phyloP scores from a whole-genome alignment of 2,888 invertebrate species.

The Dendrolimus houi region DNA sequence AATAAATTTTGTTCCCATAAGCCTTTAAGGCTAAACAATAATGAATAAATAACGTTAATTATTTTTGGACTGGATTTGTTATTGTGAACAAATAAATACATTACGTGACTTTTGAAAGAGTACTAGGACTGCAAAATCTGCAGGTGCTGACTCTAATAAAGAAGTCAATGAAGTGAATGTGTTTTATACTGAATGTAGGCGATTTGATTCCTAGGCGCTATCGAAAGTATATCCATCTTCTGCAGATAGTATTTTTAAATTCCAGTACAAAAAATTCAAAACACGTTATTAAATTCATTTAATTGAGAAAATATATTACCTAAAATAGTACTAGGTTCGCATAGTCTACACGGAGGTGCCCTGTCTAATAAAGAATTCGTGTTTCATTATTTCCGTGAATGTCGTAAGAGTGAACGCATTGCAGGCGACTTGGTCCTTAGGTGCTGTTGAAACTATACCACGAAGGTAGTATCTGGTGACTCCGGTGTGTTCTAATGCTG shows the following conservation, averaged over 20 bases:
- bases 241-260: no score
- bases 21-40: no score
- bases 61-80: no score
- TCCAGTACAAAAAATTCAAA: no score
- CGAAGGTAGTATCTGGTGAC: slow-evolving; percentile 43
- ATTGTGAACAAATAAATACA: no score
- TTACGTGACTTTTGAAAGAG: no score
- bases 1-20: no score
- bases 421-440: slow-evolving; percentile 34
- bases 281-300: no score
- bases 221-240: slow-evolving; percentile 40
- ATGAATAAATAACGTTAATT: no score
- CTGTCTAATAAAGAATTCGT: slow-evolving; percentile 41
- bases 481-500: slow-evolving; percentile 23
- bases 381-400: slow-evolving; percentile 41
- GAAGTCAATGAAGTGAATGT: slow-evolving; percentile 44
- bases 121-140: no score
- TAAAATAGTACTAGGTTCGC: no score
- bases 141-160: slow-evolving; percentile 28
- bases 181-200: slow-evolving; percentile 33
- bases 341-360: background rate
- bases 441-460: slow-evolving; percentile 49
- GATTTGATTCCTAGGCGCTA: slow-evolving; percentile 35
- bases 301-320: no score
- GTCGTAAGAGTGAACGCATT: slow-evolving; percentile 34